These are phyloP conservation scores for Leptestheria dahalacensis DNA, from an alignment of 1,140 invertebrate species.

Conservation along the genomic window DNA sequence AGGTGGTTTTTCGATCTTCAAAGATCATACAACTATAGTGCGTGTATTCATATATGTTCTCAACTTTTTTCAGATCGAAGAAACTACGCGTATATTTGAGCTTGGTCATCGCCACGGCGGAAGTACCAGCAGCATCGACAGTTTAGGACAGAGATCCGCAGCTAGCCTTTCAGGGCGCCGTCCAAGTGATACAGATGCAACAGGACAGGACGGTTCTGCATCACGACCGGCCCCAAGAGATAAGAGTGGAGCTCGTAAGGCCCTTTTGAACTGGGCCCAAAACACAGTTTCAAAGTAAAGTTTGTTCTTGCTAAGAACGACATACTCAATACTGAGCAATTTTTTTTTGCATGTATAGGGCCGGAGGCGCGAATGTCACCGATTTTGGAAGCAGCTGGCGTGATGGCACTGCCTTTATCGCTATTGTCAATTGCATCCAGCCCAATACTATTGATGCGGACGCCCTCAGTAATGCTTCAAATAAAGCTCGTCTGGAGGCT, in stretches of 20 bases:
- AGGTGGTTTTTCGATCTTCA: not conserved
- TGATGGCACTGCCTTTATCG: conserved; percentile 90
- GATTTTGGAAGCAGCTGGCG: conserved; percentile 96
- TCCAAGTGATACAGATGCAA: not conserved
- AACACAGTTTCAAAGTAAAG: conserved; percentile 79
- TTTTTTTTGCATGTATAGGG: conserved; percentile 34
- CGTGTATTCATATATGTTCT: no score
- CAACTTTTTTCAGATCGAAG: conserved; percentile 63
- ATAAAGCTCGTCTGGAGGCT: conserved; percentile 68
- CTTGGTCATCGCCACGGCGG: conserved; percentile 62
- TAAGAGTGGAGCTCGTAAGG: conserved; percentile 61
- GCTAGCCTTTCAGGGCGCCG: not conserved
- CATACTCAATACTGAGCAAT: not conserved
- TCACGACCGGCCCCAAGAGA: conserved; percentile 17
- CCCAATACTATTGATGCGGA: conserved; percentile 81
- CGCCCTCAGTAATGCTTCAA: conserved; percentile 56
- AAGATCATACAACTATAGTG: no score
- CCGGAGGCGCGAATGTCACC: conserved; percentile 69
- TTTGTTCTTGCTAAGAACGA: not conserved
- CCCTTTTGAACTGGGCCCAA: conserved; percentile 84
- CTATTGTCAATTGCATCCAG: conserved; percentile 87
- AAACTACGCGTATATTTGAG: conserved; percentile 78
- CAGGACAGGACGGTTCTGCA: conserved; percentile 17
- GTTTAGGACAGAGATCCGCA: conserved; percentile 4
- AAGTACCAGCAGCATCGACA: conserved; percentile 32